Evolutionary conservation across 2,113 vertebrate genomes (phyloP), one percentile per base, ranked within the genome.

Genomic region (Felis chaus): DNA sequence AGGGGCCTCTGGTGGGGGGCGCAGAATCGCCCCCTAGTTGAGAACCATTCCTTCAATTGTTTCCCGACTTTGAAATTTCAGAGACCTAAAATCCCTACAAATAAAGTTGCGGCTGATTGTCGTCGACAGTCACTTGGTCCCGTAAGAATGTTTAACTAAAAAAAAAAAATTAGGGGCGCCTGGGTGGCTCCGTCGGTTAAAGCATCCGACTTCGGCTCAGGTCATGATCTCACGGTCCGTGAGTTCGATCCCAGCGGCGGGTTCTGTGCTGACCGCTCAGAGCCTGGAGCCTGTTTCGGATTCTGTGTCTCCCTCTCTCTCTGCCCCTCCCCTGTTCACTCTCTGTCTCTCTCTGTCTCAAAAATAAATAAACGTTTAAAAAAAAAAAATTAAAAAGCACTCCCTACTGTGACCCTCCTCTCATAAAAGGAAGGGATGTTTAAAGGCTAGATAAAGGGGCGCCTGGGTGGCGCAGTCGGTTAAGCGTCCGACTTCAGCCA

Each of bases 61-160:
- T 88, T 84, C 50, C 79, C 57, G 73, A n/a, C 45, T 89, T 86
- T 53, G 81, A 18, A 12, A 88, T 90, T 89, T 97, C 50, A 50
- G 65, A 88, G 81, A 66, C 45, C 15, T 61, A 55, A 36, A n/a
- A 63, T 80, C 69, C n/a, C 8, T 39, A 33, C 55, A 55, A 48
- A 31, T 81, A 27, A 85, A 65, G 41, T 45, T 41, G 48, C 18
- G 12, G 29, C 27, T 19, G 29, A 29, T 71, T 68, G 31, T 74
- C 66, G 0, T 9, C 29, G 63, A 83, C 18, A 36, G 73, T 73
- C 50, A n/a, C 63, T 71, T 87, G 39, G 79, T 33, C 12, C 53
- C 45, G 1, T 73, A 63, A 82, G 8, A 18, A 27, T 68, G 33
- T 79, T 92, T 57, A 79, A 39, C 80, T 55, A 57, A 36, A 39